These are phyloP conservation scores for Lota lota DNA, from an alignment of 2,113 vertebrate genomes.

Conservation along the genomic window DNA sequence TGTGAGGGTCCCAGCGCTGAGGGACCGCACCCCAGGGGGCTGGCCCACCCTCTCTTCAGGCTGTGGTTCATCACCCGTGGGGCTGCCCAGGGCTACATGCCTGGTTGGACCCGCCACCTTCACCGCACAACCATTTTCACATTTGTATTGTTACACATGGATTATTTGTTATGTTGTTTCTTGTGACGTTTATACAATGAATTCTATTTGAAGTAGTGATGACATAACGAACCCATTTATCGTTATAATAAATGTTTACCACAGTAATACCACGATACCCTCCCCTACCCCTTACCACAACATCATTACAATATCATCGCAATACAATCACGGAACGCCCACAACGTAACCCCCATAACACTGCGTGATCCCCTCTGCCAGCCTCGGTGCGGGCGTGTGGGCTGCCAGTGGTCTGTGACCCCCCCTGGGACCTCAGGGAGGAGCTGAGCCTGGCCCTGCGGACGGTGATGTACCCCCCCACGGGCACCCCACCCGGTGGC, in stretches of 20 bases:
- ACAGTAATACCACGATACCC: too few relatives aligned
- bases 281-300: too few relatives aligned
- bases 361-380: constrained; percentile 26
- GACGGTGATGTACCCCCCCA: constrained; percentile 22
- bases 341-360: too few relatives aligned
- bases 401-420: constrained; percentile 66
- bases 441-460: constrained; percentile 57
- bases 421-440: constrained; percentile 61
- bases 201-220: too few relatives aligned
- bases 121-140: not conserved
- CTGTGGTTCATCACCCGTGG: constrained; percentile 78
- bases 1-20: too few relatives aligned
- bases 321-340: too few relatives aligned
- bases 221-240: too few relatives aligned
- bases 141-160: not conserved
- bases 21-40: not conserved
- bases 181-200: not conserved
- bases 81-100: constrained; percentile 54
- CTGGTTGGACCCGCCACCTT: constrained; percentile 64
- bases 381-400: constrained; percentile 54
- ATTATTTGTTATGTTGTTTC: not conserved
- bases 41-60: constrained; percentile 66
- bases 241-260: too few relatives aligned
- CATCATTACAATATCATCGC: too few relatives aligned
- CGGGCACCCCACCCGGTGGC: not conserved